These are phyloP conservation scores for Sander vitreus DNA, from an alignment of 2,113 vertebrate genomes.

Conservation along the genomic window DNA sequence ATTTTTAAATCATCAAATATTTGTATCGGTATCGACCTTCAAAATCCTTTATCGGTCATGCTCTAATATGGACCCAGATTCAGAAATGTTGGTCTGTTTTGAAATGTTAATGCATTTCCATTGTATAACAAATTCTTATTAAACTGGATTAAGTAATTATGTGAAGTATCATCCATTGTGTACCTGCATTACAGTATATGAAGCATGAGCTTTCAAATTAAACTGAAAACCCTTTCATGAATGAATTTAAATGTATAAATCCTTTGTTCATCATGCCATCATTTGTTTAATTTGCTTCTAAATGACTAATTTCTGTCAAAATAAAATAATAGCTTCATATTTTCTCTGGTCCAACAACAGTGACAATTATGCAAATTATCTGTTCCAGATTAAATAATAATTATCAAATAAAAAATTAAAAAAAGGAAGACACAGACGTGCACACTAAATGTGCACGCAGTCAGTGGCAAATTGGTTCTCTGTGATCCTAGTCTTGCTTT, in stretches of 20 bases:
- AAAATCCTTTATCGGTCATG: no score
- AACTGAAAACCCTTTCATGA: conserved; percentile 31
- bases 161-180: conserved; percentile 24
- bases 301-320: conserved; percentile 17
- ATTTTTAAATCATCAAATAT: no score
- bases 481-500: background rate
- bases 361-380: conserved; percentile 10
- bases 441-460: conserved; percentile 4
- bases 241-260: conserved; percentile 37
- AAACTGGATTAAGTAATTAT: conserved; percentile 11
- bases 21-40: no score
- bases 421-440: conserved; percentile 13
- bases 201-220: conserved; percentile 4
- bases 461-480: conserved; percentile 17
- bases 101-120: conserved; percentile 21
- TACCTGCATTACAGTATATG: conserved; percentile 22
- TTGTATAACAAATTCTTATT: background rate
- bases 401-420: conserved; percentile 3
- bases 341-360: conserved; percentile 23
- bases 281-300: background rate
- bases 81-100: conserved; percentile 4
- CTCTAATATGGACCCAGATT: background rate
- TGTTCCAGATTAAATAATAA: background rate
- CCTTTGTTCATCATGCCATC: background rate
- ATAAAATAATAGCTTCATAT: conserved; percentile 12